Conservation (phyloP, 2,888 invertebrate genomes). For the Agrotis segetum region DNA sequence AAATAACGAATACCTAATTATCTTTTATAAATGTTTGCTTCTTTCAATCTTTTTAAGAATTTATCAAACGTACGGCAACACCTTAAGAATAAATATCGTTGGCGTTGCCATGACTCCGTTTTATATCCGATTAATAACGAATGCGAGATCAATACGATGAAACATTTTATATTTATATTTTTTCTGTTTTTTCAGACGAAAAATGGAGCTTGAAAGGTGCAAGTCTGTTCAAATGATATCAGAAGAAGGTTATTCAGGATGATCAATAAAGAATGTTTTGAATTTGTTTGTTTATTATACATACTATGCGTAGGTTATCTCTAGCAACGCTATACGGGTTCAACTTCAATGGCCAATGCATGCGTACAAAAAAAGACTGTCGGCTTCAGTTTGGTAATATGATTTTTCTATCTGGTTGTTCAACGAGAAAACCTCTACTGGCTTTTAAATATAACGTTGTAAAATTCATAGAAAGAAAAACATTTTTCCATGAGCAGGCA, state of each 20-base stretch:
- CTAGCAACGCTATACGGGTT: background rate
- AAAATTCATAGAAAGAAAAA: background rate
- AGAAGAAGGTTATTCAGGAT: background rate
- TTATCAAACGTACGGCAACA: background rate
- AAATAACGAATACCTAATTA: conserved; percentile 2
- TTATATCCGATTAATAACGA: conserved; percentile 19
- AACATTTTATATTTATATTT: background rate
- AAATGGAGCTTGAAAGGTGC: background rate
- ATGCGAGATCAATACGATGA: background rate
- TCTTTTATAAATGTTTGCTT: background rate
- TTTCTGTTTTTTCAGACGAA: background rate
- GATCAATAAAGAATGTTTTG: background rate
- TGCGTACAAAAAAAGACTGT: background rate
- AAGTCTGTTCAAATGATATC: background rate
- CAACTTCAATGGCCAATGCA: background rate
- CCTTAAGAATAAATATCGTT: background rate
- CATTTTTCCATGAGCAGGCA: conserved; percentile 21
- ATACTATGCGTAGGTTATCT: no score
- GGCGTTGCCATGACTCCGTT: conserved; percentile 15
- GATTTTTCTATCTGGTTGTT: background rate
- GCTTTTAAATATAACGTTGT: background rate
- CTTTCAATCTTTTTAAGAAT: conserved; percentile 9
- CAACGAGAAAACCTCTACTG: background rate
- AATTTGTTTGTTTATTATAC: no score
- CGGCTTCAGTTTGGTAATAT: background rate